phyloP scores from a whole-genome alignment of 2,113 vertebrate genomes.

The Craseonycteris thonglongyai region DNA sequence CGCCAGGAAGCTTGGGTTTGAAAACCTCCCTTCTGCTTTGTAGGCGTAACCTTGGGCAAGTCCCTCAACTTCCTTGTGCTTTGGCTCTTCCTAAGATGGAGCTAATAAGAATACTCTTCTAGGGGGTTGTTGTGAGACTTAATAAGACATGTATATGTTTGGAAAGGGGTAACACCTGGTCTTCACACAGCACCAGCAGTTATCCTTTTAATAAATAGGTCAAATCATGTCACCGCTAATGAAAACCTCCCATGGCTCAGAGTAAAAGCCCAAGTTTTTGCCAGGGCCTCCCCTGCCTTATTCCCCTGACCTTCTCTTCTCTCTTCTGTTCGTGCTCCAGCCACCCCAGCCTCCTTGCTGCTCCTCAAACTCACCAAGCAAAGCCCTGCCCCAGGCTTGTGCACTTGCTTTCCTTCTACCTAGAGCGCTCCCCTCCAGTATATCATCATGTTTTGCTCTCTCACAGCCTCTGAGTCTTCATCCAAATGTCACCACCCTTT shows the following conservation, averaged over 20 bases:
- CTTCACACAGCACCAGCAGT: not conserved
- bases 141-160: not conserved
- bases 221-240: not conserved
- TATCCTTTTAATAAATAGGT: not conserved
- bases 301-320: not conserved
- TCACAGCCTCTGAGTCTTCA: not conserved
- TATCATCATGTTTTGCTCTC: too few relatives aligned
- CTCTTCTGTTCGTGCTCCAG: not conserved
- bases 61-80: not conserved
- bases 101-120: not conserved
- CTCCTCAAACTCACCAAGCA: not conserved
- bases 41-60: not conserved
- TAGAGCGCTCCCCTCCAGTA: not conserved
- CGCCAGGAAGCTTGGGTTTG: not conserved
- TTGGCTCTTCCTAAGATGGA: not conserved
- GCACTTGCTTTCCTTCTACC: not conserved
- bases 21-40: not conserved
- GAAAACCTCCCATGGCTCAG: not conserved
- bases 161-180: not conserved
- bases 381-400: not conserved
- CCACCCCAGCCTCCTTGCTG: not conserved
- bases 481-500: not conserved
- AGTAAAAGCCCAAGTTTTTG: not conserved
- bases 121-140: not conserved
- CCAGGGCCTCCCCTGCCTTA: not conserved